phyloP scores from a whole-genome alignment of 2,113 vertebrate genomes.

The Dasyprocta punctata region DNA sequence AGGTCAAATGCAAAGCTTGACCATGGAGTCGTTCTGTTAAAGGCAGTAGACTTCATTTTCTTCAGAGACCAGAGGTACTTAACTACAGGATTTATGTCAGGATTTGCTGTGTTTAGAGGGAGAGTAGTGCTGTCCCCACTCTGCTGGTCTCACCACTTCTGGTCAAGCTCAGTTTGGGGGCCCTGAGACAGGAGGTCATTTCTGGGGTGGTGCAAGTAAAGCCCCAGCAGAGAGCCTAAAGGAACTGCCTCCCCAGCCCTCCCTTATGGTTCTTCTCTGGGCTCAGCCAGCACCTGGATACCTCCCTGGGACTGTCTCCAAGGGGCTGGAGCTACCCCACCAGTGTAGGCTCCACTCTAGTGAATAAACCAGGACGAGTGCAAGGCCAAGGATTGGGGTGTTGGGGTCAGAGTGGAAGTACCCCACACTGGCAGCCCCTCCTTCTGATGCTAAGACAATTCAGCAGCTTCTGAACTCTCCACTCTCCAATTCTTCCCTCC shows the following conservation, averaged over 20 bases:
- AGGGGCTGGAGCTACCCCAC: neutral
- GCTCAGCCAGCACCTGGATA: no score
- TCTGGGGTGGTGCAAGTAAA: neutral
- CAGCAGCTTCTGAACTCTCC: neutral
- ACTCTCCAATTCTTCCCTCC: neutral
- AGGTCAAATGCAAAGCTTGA: neutral
- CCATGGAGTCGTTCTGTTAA: neutral
- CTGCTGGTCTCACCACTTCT: fast-evolving
- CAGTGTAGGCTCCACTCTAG: neutral
- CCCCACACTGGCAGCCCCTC: neutral
- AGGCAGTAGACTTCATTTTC: neutral
- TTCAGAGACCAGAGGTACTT: neutral
- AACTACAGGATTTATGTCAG: fast-evolving
- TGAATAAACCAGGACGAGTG: neutral
- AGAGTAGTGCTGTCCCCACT: fast-evolving
- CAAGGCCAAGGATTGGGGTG: no score
- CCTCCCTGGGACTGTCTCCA: neutral
- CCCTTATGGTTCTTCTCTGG: no score
- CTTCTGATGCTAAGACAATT: neutral
- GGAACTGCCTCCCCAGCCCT: neutral
- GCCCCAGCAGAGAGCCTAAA: neutral
- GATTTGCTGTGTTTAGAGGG: neutral
- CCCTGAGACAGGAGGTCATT: neutral
- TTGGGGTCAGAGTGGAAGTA: neutral
- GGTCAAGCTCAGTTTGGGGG: neutral